phyloP scores from a whole-genome alignment of 2,888 invertebrate species.

The Drosophila aldrichi region DNA sequence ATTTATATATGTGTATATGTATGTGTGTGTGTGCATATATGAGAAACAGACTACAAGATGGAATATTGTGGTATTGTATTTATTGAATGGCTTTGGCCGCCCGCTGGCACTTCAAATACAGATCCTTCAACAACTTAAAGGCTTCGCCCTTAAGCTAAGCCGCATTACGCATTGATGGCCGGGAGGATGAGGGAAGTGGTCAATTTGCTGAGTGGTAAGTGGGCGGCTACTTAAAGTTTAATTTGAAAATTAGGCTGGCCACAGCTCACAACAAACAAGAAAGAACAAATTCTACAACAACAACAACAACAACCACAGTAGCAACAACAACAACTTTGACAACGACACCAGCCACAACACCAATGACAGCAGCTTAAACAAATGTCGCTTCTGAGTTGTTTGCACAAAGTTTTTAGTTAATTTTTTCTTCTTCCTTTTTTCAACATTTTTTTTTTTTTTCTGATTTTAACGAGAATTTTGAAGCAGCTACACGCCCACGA shows the following conservation, averaged over 20 bases:
- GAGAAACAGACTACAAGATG: conserved; percentile 36
- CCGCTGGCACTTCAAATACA: conserved; percentile 20
- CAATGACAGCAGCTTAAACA: conserved; percentile 62
- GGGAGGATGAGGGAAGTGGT: conserved; percentile 23
- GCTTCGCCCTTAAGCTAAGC: conserved; percentile 40
- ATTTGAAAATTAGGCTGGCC: conserved; percentile 62
- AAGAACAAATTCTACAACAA: conserved; percentile 21
- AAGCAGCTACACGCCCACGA: conserved; percentile 38
- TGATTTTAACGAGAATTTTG: conserved; percentile 73
- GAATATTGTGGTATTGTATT: conserved; percentile 78
- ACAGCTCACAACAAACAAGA: conserved; percentile 41
- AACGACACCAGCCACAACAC: conserved; percentile 31
- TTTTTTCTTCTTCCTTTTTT: conserved; percentile 62
- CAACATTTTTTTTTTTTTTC: conserved; percentile 9
- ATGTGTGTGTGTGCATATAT: not conserved
- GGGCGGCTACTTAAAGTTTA: conserved; percentile 68
- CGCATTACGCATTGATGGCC: conserved; percentile 27
- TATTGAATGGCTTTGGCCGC: conserved; percentile 71
- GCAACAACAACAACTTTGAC: conserved; percentile 14
- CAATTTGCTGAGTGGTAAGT: conserved; percentile 37
- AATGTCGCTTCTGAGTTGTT: conserved; percentile 69
- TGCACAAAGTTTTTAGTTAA: conserved; percentile 71
- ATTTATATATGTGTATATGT: conserved; percentile 20
- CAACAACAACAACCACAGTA: conserved; percentile 17
- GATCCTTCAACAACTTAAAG: conserved; percentile 47